phyloP scores from a whole-genome alignment of 2,888 invertebrate genomes.

The Diplazon laetatorius region DNA sequence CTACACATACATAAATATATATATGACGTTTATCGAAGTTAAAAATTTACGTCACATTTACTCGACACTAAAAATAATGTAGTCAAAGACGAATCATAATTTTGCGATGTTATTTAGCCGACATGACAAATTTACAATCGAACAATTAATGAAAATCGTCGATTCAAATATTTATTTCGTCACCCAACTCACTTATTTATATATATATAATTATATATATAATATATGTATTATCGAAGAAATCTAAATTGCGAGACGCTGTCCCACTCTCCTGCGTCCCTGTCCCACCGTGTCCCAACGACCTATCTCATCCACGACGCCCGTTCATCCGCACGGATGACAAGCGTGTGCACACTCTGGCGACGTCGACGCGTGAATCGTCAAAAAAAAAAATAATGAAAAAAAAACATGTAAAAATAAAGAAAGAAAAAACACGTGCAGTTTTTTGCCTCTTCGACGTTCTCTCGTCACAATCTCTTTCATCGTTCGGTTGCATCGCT shows the following conservation, averaged over 20 bases:
- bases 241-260: constrained; percentile 33
- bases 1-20: constrained; percentile 52
- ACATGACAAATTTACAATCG: no score
- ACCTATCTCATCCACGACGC: no score
- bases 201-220: no score
- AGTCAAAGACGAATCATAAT: background rate
- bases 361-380: constrained; percentile 44
- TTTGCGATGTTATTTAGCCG: background rate
- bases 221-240: no score
- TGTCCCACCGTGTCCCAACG: constrained; percentile 33
- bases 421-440: constrained; percentile 45
- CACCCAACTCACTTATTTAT: no score
- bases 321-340: constrained; percentile 50
- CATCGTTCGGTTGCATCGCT: constrained; percentile 12
- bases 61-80: background rate
- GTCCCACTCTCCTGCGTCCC: constrained; percentile 44
- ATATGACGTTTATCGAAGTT: no score
- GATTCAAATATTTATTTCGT: no score
- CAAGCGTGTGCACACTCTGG: constrained; percentile 39
- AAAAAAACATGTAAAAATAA: no score
- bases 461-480: no score
- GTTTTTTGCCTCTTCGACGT: no score
- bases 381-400: no score
- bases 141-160: no score
- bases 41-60: constrained; percentile 52